Conservation (phyloP, 2,797 vertebrate genomes). For the Enteromius treurensis region DNA sequence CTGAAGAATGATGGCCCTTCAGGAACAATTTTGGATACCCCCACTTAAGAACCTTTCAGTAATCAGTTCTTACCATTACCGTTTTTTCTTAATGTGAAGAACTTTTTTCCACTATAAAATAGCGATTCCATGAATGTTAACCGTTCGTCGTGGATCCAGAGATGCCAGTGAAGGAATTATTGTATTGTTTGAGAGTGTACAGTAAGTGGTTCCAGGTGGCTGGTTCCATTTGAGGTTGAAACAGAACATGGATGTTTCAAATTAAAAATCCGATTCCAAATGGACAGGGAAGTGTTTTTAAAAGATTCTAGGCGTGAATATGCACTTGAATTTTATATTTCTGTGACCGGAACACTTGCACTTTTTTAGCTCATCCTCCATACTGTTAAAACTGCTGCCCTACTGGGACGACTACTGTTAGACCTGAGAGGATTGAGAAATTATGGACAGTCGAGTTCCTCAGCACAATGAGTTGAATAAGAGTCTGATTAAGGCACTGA, state of each 20-base stretch:
- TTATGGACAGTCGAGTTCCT: conserved; percentile 3
- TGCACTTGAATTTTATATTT: conserved; percentile 35
- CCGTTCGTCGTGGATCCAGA: background rate
- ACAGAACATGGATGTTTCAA: conserved; percentile 4
- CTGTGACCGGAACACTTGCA: conserved; percentile 37
- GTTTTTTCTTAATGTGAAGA: background rate
- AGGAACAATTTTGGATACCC: background rate
- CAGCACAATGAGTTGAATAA: conserved; percentile 25
- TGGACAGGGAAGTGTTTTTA: background rate
- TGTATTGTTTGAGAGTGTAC: background rate
- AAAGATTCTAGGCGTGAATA: background rate
- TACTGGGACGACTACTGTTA: conserved; percentile 18
- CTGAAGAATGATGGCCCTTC: background rate
- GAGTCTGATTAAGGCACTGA: conserved; percentile 5
- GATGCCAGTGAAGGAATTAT: background rate
- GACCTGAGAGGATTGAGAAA: conserved; percentile 16
- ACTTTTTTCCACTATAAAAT: background rate
- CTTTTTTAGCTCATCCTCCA: conserved; percentile 51
- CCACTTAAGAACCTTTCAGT: background rate
- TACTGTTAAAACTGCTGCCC: conserved; percentile 64
- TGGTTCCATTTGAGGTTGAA: background rate
- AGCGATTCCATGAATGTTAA: background rate
- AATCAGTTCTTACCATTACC: background rate
- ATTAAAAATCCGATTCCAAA: background rate
- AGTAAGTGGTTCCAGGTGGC: background rate